Percentiles rank a stretch among this genome's conserved stretches.
These are phyloP conservation scores for Pangasius macronema DNA, from an alignment of 2,797 vertebrate species.

Conservation along the genomic window DNA sequence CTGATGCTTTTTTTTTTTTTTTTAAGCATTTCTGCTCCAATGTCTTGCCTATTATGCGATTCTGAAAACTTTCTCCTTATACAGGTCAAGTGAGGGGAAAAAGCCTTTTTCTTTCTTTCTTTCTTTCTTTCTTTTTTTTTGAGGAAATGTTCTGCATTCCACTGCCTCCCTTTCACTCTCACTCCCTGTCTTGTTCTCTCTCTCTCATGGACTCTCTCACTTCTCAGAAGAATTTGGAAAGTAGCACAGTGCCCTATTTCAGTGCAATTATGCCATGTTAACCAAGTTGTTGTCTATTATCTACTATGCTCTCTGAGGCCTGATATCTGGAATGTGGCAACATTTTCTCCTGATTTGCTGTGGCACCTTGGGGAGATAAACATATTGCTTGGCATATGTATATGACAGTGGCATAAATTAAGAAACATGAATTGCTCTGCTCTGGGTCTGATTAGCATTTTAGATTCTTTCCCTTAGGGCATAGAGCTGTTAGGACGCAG, in stretches of 20 bases:
- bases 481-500: constrained; percentile 60
- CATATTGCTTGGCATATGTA: constrained; percentile 72
- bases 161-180: not conserved
- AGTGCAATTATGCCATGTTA: constrained; percentile 62
- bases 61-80: not conserved
- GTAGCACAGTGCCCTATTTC: constrained; percentile 62
- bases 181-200: constrained; percentile 1
- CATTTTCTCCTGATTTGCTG: constrained; percentile 65
- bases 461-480: constrained; percentile 59
- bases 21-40: not conserved
- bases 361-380: constrained; percentile 65
- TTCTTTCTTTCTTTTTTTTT: not conserved
- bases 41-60: not conserved
- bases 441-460: constrained; percentile 69
- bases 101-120: not conserved
- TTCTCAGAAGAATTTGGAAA: constrained; percentile 38
- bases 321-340: constrained; percentile 58
- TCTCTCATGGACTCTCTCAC: constrained; percentile 11
- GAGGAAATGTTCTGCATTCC: not conserved
- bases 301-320: constrained; percentile 52
- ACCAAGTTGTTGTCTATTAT: constrained; percentile 64
- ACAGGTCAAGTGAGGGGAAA: not conserved
- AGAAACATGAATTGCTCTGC: constrained; percentile 63
- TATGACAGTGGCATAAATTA: constrained; percentile 73
- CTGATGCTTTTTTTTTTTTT: not conserved